Evolutionary conservation across 2,888 invertebrate species (phyloP).

Genomic region (Smittia sp.): DNA sequence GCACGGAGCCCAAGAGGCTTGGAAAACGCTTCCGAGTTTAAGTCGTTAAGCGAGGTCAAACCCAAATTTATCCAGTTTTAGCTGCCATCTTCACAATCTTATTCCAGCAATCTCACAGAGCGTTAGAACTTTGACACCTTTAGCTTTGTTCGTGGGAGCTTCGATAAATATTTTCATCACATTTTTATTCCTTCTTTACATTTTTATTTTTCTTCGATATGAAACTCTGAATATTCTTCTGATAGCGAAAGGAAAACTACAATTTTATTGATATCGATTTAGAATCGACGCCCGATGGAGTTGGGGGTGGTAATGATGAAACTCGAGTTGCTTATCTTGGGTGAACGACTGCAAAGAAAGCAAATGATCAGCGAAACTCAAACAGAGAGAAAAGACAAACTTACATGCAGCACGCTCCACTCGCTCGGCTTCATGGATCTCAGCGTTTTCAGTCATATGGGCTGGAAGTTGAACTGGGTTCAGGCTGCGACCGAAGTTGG

Average conservation of each 20-base stretch:
- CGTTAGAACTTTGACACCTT: too few relatives aligned
- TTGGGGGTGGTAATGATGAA: not conserved
- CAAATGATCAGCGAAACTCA: not conserved
- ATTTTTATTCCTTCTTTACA: not conserved
- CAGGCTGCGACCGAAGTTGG: slow-evolving; percentile 52
- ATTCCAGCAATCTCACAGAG: too few relatives aligned
- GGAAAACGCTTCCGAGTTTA: too few relatives aligned
- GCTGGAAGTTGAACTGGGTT: slow-evolving; percentile 57
- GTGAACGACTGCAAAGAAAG: slow-evolving; percentile 30
- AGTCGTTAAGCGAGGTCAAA: too few relatives aligned
- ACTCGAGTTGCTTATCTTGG: slow-evolving; percentile 32
- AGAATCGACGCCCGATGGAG: not conserved
- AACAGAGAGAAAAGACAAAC: not conserved
- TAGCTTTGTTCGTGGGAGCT: too few relatives aligned
- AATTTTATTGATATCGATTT: too few relatives aligned
- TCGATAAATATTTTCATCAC: not conserved
- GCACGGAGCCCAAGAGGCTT: not conserved
- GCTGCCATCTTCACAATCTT: too few relatives aligned
- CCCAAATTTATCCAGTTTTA: too few relatives aligned
- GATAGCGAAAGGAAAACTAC: too few relatives aligned
- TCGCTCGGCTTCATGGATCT: slow-evolving; percentile 36
- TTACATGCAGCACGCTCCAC: slow-evolving; percentile 24
- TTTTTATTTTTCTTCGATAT: not conserved
- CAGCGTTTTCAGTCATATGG: slow-evolving; percentile 55
- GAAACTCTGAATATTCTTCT: not conserved